Conservation (phyloP, 2,888 invertebrate genomes). For the Acrocyrtus sp. region DNA sequence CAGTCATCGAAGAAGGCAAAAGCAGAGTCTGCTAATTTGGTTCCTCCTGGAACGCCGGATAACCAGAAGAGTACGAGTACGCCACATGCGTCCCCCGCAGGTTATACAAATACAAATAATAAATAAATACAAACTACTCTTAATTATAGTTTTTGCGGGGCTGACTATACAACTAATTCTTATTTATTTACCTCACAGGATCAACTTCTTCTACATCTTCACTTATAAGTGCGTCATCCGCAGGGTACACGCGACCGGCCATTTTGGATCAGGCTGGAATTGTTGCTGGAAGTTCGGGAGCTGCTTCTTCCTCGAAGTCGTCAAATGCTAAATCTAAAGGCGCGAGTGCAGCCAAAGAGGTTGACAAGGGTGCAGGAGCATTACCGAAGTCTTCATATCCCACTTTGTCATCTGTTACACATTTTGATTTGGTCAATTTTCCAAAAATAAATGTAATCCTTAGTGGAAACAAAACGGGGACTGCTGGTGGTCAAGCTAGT, state of each 20-base stretch:
- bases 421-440: slow-evolving; percentile 50
- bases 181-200: too few relatives aligned
- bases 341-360: not conserved
- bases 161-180: too few relatives aligned
- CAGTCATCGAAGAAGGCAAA: slow-evolving; percentile 54
- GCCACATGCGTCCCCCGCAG: slow-evolving; percentile 38
- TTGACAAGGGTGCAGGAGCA: not conserved
- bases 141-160: too few relatives aligned
- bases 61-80: slow-evolving; percentile 6
- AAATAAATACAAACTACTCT: too few relatives aligned
- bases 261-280: slow-evolving; percentile 10
- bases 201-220: slow-evolving; percentile 31
- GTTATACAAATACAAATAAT: too few relatives aligned
- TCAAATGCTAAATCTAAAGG: slow-evolving; percentile 27
- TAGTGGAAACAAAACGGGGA: slow-evolving; percentile 22
- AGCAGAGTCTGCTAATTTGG: slow-evolving; percentile 34
- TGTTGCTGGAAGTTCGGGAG: slow-evolving; percentile 1
- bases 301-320: not conserved
- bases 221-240: slow-evolving; percentile 1
- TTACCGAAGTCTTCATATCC: not conserved
- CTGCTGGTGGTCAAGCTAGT: not conserved
- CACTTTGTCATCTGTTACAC: slow-evolving; percentile 41
- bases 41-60: slow-evolving; percentile 24
- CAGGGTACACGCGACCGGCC: not conserved
- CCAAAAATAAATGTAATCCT: slow-evolving; percentile 50